A percentile compares a stretch with the other conserved stretches of the same genome.
Conservation (phyloP, 64 coral and sea anemone species). For the Anthopleura sola region DNA sequence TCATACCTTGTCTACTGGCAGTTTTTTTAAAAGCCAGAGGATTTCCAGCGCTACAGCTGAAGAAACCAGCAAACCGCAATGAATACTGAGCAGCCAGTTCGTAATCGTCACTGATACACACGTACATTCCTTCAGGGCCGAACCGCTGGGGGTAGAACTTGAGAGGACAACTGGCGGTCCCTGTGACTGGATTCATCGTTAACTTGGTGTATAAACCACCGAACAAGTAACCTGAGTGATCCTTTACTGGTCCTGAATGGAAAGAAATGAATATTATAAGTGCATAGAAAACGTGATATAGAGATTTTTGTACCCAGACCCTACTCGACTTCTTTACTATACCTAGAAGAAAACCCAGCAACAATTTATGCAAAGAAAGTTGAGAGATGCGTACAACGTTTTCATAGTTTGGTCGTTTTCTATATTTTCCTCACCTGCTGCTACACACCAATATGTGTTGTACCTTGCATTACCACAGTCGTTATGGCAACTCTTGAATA, state of each 20-base stretch:
- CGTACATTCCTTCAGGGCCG: conserved; percentile 74
- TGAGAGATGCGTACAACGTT: too few relatives aligned
- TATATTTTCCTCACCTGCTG: conserved; percentile 16
- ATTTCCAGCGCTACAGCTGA: conserved; percentile 72
- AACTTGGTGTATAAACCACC: conserved; percentile 82
- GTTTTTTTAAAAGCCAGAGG: conserved; percentile 31
- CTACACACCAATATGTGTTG: conserved; percentile 82
- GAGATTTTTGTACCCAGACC: too few relatives aligned
- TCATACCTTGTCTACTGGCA: not conserved
- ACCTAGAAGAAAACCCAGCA: too few relatives aligned
- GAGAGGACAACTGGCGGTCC: conserved; percentile 46
- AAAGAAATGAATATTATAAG: not conserved
- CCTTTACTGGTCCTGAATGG: not conserved
- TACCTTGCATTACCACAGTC: conserved; percentile 56
- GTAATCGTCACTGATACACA: conserved; percentile 95
- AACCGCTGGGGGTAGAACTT: conserved; percentile 87
- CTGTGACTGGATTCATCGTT: conserved; percentile 51
- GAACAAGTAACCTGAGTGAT: conserved; percentile 69
- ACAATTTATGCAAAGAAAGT: too few relatives aligned
- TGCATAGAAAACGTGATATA: too few relatives aligned
- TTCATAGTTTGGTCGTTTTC: too few relatives aligned
- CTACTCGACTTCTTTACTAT: too few relatives aligned
- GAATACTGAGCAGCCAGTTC: conserved; percentile 58
- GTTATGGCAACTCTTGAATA: conserved; percentile 70
- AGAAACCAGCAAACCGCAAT: conserved; percentile 84